Conservation (phyloP, 2,113 vertebrate species). For the Deroptyus accipitrinus region DNA sequence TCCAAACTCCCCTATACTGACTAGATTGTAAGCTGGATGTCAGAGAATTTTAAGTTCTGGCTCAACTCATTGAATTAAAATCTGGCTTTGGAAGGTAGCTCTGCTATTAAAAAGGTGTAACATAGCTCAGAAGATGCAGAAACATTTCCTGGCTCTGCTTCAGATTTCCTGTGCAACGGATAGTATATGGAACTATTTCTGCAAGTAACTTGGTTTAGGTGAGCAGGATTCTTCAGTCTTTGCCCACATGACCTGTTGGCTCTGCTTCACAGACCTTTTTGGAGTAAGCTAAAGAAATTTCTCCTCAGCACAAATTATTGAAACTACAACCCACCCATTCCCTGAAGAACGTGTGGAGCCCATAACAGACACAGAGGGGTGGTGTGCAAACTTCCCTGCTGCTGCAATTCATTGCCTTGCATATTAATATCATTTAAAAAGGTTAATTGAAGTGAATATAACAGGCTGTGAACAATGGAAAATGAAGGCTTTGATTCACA, state of each 20-base stretch:
- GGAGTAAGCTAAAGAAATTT: constrained; percentile 16
- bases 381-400: not conserved
- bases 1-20: not conserved
- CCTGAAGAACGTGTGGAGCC: not conserved
- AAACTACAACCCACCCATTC: not conserved
- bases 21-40: not conserved
- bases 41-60: not conserved
- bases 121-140: not conserved
- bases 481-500: not conserved
- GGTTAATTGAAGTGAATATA: not conserved
- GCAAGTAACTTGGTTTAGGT: not conserved
- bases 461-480: not conserved
- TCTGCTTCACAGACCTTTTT: not conserved
- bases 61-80: not conserved
- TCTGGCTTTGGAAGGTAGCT: not conserved
- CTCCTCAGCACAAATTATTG: not conserved
- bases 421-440: not conserved
- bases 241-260: not conserved
- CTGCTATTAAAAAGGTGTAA: not conserved
- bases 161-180: not conserved
- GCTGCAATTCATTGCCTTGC: not conserved
- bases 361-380: not conserved
- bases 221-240: not conserved
- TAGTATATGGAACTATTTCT: not conserved
- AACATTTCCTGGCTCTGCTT: not conserved